Conservation (phyloP, 2,797 vertebrate genomes). For the Microtus agrestis region DNA sequence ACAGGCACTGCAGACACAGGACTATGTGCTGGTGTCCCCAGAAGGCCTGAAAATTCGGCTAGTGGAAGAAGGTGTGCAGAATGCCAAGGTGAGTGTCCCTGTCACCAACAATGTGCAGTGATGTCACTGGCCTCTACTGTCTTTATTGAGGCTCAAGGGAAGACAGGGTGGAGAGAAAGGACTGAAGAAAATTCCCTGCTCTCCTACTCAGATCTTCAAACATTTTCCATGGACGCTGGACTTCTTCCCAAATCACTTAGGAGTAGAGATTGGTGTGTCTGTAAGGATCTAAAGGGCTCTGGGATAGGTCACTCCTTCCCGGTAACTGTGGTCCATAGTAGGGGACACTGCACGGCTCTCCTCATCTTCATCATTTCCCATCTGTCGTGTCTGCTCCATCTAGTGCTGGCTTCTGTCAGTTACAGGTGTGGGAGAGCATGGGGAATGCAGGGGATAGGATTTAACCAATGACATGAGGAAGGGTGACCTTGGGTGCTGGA, state of each 20-base stretch:
- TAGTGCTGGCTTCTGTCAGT: not conserved
- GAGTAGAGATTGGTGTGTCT: not conserved
- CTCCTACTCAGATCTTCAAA: not conserved
- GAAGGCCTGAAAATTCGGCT: constrained; percentile 88
- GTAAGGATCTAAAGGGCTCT: not conserved
- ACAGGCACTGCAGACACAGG: not conserved
- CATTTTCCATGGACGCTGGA: not conserved
- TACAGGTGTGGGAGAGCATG: not conserved
- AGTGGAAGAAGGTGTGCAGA: constrained; percentile 87
- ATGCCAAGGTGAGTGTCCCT: constrained; percentile 89
- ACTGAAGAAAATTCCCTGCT: not conserved
- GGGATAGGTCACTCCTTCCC: not conserved
- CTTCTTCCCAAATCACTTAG: not conserved
- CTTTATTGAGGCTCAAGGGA: not conserved
- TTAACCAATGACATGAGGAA: not conserved
- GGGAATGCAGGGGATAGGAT: not conserved
- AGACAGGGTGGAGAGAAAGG: not conserved
- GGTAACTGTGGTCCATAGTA: not conserved
- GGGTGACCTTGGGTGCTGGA: not conserved
- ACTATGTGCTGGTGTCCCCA: constrained; percentile 62
- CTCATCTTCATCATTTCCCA: not conserved
- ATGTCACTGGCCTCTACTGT: not conserved
- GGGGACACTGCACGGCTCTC: not conserved
- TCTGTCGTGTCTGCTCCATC: not conserved
- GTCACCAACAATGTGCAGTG: not conserved